Evolutionary conservation across 64 coral and sea anemone genomes (phyloP).

Genomic region (Astreopora myriophthalma): DNA sequence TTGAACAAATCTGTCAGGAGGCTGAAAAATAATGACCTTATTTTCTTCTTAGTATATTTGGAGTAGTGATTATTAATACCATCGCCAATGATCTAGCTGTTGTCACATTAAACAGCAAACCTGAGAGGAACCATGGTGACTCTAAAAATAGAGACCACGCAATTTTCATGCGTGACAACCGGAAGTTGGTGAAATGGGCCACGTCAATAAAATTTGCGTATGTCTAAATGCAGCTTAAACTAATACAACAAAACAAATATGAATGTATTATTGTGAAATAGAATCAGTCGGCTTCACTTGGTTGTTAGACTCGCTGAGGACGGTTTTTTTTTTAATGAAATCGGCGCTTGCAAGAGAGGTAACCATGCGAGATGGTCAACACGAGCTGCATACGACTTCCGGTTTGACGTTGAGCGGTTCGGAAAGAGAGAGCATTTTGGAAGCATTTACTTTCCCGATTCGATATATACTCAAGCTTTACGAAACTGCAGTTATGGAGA

Average conservation of each 20-base stretch:
- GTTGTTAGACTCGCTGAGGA: background rate
- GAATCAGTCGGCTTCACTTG: background rate
- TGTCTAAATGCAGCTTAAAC: background rate
- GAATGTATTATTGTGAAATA: background rate
- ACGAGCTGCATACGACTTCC: background rate
- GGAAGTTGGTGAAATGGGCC: slow-evolving; percentile 47
- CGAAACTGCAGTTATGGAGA: slow-evolving; percentile 67
- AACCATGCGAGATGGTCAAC: background rate
- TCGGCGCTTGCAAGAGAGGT: background rate
- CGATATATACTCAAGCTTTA: slow-evolving; percentile 79
- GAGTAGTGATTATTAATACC: background rate
- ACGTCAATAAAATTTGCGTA: slow-evolving; percentile 59
- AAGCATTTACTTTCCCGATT: slow-evolving; percentile 57
- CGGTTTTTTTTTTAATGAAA: background rate
- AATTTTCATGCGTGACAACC: background rate
- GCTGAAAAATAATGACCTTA: too few species aligned
- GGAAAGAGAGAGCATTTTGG: slow-evolving; percentile 23
- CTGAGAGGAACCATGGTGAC: background rate
- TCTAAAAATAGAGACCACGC: slow-evolving; percentile 9
- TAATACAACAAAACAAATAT: background rate
- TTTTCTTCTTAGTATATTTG: background rate
- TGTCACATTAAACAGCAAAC: background rate
- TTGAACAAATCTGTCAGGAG: too few species aligned
- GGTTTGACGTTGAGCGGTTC: background rate
- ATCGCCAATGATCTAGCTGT: background rate